Base-by-base conservation (phyloP, 2,888 invertebrate species). In the Cosmia pyralina region DNA sequence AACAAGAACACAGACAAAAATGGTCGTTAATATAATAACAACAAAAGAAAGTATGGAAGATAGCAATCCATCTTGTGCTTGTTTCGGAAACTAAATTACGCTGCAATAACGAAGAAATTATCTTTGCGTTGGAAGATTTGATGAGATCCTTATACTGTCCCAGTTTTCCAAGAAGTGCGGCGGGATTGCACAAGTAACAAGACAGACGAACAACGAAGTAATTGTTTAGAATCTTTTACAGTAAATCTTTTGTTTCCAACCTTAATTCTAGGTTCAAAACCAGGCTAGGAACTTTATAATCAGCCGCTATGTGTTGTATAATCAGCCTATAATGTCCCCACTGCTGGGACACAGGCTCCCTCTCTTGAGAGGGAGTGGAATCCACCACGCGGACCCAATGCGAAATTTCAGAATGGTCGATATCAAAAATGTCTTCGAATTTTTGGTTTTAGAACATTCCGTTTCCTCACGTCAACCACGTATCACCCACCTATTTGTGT, bases 21-120 rank as follows among this genome's bases (percentile, higher is more conserved):
- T 80, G 34, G 28, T 53, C 60, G n/a, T 28, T n/a, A 67, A 69
- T 68, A 57, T 72, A 75, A 66, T 75, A 74, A 72, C 34, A 59
- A 67, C 44, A 69, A n/a, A 65, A 44, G 41, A 83, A 64, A 69
- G 19, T 64, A 64, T 28, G 17, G 46, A 60, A 55, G 19, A 66
- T 59, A 22, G 48, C 10, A 28, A 44, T 69, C 55, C 38, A n/a
- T 63, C 58, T 73, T 52, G 46, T n/a, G 52, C 17, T 65, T 55
- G 22, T 68, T 28, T 59, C 55, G 34, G 62, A 64, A 69, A 69
- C 59, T 44, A 53, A 68, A 83, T 75, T 69, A 68, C 22, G 41
- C 34, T 58, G 17, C 46, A 53, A 64, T 66, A 78, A 72, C 17
- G 19, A 63, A 70, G 19, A 70, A 63, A 79, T 79, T 41, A 59